Percentiles rank a stretch among this genome's conserved stretches.
These are phyloP conservation scores for Eupithecia dodoneata DNA, from an alignment of 2,888 invertebrate genomes.

Conservation along the genomic window DNA sequence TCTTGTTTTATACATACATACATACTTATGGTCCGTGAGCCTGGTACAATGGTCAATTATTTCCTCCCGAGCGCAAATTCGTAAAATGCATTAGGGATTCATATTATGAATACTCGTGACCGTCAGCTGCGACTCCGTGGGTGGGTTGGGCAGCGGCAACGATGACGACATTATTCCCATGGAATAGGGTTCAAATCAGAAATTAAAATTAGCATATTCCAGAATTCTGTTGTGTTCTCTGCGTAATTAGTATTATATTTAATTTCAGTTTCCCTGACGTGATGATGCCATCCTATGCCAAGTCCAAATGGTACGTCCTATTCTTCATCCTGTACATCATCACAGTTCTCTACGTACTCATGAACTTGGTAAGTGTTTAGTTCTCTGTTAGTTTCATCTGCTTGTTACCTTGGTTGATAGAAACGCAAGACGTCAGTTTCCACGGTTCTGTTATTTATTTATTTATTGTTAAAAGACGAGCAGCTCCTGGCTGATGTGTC, in stretches of 20 bases:
- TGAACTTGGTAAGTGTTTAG: constrained; percentile 90
- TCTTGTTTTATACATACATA: too few species aligned
- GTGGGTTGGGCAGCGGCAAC: too few species aligned
- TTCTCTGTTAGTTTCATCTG: background rate
- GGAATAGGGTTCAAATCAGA: too few species aligned
- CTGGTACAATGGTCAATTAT: too few species aligned
- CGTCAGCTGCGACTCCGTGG: too few species aligned
- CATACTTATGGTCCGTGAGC: too few species aligned
- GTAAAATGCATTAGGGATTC: too few species aligned
- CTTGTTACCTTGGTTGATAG: background rate
- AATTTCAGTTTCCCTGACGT: constrained; percentile 93
- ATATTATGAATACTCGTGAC: too few species aligned
- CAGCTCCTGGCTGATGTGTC: too few species aligned
- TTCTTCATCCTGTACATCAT: constrained; percentile 94
- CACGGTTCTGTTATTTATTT: background rate
- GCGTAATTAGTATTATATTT: background rate
- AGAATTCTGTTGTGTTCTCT: background rate
- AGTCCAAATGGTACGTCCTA: constrained; percentile 91
- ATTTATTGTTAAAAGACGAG: background rate
- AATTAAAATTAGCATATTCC: too few species aligned
- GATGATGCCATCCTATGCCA: constrained; percentile 95
- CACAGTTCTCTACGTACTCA: constrained; percentile 92
- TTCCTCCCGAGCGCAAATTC: too few species aligned
- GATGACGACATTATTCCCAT: too few species aligned
- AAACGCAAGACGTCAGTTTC: background rate